Conservation (phyloP, 2,113 vertebrate species). For the Oreochromis niloticus region DNA sequence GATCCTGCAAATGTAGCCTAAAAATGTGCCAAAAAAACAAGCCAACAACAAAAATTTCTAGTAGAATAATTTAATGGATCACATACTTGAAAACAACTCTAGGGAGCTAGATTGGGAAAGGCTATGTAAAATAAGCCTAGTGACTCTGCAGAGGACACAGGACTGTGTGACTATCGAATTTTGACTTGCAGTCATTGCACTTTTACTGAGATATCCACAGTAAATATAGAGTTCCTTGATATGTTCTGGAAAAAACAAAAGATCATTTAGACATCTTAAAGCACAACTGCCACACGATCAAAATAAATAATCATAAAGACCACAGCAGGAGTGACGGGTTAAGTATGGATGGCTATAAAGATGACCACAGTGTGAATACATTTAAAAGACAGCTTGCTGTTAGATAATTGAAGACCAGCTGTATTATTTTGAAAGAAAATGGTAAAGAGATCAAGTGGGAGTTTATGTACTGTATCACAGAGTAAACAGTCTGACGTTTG, state of each 20-base stretch:
- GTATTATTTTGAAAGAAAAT: not conserved
- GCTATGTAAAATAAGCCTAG: too few relatives aligned
- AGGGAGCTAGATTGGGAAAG: not conserved
- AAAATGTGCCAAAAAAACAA: not conserved
- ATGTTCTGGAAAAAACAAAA: not conserved
- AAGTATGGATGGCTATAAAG: not conserved
- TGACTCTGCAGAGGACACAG: not conserved
- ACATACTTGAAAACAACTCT: not conserved
- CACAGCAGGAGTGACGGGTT: not conserved
- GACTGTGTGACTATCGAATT: not conserved
- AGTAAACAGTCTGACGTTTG: not conserved
- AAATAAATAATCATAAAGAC: not conserved
- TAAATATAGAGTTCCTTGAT: not conserved
- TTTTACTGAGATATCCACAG: not conserved
- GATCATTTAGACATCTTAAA: not conserved
- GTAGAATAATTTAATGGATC: not conserved
- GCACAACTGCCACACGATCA: not conserved
- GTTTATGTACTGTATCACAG: not conserved
- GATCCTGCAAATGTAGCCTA: not conserved
- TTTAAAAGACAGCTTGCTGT: not conserved
- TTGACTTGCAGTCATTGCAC: not conserved
- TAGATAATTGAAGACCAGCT: not conserved
- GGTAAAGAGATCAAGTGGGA: not conserved
- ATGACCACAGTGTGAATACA: not conserved
- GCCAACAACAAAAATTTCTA: not conserved